These are phyloP conservation scores for Sinhomidia bicolor DNA, from an alignment of 2,888 invertebrate genomes.

Conservation along the genomic window DNA sequence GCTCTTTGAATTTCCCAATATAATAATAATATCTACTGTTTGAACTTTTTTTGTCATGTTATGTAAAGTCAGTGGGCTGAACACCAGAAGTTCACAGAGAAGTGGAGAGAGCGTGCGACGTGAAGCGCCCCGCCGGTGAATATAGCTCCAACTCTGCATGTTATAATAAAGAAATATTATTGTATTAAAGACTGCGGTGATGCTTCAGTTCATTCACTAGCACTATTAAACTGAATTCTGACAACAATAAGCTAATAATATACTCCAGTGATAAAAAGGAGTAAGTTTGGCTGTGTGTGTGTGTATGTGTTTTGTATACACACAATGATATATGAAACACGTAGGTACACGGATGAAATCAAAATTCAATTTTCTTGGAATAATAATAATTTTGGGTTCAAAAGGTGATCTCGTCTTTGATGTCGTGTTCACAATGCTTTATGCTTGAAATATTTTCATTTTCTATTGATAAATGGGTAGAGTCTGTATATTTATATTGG, in stretches of 20 bases:
- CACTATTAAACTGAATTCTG: background rate
- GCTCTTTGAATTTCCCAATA: slow-evolving; percentile 36
- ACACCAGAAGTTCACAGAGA: slow-evolving; percentile 59
- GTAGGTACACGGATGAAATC: background rate
- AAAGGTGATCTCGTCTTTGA: slow-evolving; percentile 32
- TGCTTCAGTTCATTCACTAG: background rate
- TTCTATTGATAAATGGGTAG: background rate
- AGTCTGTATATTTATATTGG: background rate
- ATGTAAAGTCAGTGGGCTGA: slow-evolving; percentile 18
- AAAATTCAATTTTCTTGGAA: slow-evolving; percentile 24
- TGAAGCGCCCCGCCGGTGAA: slow-evolving; percentile 56
- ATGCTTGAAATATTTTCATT: slow-evolving; percentile 3
- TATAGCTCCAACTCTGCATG: slow-evolving; percentile 33
- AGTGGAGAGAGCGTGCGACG: slow-evolving; percentile 31
- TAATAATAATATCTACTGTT: no score
- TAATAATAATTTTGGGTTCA: slow-evolving; percentile 13
- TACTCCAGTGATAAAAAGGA: background rate
- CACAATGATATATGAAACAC: background rate
- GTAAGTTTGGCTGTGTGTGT: background rate
- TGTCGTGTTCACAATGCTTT: slow-evolving; percentile 26
- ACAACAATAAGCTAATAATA: background rate
- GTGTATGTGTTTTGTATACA: background rate
- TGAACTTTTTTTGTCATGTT: slow-evolving; percentile 56
- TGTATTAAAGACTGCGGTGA: slow-evolving; percentile 42
- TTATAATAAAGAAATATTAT: slow-evolving; percentile 33